Evolutionary conservation across 2,113 vertebrate species (phyloP).

Genomic region (Eublepharis macularius): DNA sequence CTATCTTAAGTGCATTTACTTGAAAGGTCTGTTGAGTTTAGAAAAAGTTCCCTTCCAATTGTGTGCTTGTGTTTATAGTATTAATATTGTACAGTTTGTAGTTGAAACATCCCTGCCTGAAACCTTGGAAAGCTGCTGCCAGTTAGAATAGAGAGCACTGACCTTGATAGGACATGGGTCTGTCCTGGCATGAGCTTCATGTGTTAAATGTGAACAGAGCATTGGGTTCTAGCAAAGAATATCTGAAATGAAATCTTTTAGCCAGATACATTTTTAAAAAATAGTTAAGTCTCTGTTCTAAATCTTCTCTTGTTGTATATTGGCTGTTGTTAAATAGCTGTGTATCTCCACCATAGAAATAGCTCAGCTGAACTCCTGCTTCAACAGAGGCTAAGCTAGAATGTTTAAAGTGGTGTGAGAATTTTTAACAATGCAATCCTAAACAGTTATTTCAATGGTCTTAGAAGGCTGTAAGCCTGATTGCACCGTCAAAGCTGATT

Average conservation of each 20-base stretch:
- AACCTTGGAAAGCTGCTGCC: too few species aligned
- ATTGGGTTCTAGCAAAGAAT: background rate
- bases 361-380: background rate
- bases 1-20: background rate
- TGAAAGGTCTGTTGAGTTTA: background rate
- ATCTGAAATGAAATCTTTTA: background rate
- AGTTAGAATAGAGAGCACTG: too few species aligned
- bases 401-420: too few species aligned
- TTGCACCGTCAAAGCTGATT: too few species aligned
- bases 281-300: background rate
- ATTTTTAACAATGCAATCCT: too few species aligned
- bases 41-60: background rate
- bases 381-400: background rate
- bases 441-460: too few species aligned
- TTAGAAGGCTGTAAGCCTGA: too few species aligned
- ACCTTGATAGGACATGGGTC: too few species aligned
- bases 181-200: too few species aligned
- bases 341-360: background rate
- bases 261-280: background rate
- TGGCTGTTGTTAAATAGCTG: background rate
- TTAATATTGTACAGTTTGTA: background rate
- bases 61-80: background rate
- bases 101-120: background rate
- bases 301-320: background rate
- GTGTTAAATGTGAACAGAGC: background rate